Percentiles rank a stretch among this genome's conserved stretches.
Evolutionary conservation across 2,888 invertebrate genomes (phyloP).

Genomic region (Andricus quercusramuli): DNA sequence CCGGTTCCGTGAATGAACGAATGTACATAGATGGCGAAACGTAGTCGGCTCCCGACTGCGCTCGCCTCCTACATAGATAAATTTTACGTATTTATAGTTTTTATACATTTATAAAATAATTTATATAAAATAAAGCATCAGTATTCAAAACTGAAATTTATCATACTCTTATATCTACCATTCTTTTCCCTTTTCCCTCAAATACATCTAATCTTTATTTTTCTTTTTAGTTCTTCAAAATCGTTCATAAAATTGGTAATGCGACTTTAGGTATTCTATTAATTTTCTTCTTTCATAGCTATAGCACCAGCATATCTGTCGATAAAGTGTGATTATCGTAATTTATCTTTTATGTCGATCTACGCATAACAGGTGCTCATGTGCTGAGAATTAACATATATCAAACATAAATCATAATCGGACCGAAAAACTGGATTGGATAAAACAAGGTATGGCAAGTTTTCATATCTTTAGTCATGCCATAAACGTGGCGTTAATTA

Average conservation of each 20-base stretch:
- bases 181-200: not conserved
- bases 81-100: conserved; percentile 79
- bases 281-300: not conserved
- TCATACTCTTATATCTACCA: conserved; percentile 46
- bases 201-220: not conserved
- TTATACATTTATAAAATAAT: conserved; percentile 79
- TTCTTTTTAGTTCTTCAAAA: not conserved
- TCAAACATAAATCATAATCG: conserved; percentile 14
- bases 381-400: conserved; percentile 18
- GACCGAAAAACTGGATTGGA: not conserved
- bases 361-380: conserved; percentile 28
- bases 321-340: conserved; percentile 54
- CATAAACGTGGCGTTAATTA: not conserved
- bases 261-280: not conserved
- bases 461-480: no score
- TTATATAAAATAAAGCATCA: conserved; percentile 79
- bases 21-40: conserved; percentile 73
- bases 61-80: conserved; percentile 61
- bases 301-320: conserved; percentile 34
- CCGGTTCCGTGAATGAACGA: conserved; percentile 77
- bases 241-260: not conserved
- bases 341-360: conserved; percentile 45
- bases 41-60: no score
- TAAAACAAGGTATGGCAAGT: not conserved
- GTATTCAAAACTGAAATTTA: conserved; percentile 74